Evolutionary conservation across 2,888 invertebrate genomes (phyloP), one percentile per base, ranked within the genome.

Genomic region (Aspidiotus rigidus): DNA sequence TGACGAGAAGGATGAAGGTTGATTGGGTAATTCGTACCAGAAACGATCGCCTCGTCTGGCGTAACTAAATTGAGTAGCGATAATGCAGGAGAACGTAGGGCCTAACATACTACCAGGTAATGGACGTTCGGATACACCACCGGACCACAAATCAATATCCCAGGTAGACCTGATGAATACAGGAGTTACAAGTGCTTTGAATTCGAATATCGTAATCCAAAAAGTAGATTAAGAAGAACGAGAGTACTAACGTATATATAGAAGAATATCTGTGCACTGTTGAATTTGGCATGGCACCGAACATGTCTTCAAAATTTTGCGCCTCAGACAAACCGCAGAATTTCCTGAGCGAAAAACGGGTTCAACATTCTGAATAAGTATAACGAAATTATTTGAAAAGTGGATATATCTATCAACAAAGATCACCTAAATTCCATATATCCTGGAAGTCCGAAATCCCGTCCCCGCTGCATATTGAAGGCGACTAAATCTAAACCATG

Each of bases 71-170:
- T 95, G 94, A 40, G 91, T 90, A 39, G 93, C 95, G 75, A 96
- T 93, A 72, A 96, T 83, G 77, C 95, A 96, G 66, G 93, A 92
- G 77, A 95, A 95, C 64, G 93, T 93, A 0, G 95, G 94, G 66
- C 96, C 95, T 71, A 95, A 82, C 88, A 95, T 89, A 69, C 93
- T 92, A 61, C 93, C 94, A 7, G 92, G 90, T 69, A 94, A 81
- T 6, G 94, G 90, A 72, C 88, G 83, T 77, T 96, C 96, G 0
- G 93, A 92, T 11, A 95, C 92, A 64, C 94, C 95, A 66, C 93
- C 95, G 16, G 93, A 91, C 92, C 94, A 96, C 67, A 95, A 81
- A 81, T 96, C 95, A 56, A 96, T 90, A 78, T 96, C 96, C 72
- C 87, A 84, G 1, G 93, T 92, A 78, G 91, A 89, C 71, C 88